Percentiles rank a stretch among this genome's conserved stretches.
These are phyloP conservation scores for Diorhabda carinulata DNA, from an alignment of 1,140 invertebrate species.

Conservation along the genomic window DNA sequence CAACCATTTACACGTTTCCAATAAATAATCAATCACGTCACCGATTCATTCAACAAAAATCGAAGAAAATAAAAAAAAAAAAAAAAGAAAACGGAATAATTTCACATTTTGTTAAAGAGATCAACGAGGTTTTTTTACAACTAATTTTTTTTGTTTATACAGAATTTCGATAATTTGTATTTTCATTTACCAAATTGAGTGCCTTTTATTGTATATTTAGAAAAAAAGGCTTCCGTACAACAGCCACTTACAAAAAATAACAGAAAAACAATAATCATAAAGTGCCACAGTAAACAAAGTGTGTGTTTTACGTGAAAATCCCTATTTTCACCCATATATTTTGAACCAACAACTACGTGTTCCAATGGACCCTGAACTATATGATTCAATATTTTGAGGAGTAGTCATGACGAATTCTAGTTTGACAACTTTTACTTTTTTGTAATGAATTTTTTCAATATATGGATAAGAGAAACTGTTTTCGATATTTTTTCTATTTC, in stretches of 20 bases:
- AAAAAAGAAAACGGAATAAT: not conserved
- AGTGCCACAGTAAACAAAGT: not conserved
- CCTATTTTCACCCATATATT: no score
- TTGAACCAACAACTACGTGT: no score
- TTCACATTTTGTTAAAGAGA: not conserved
- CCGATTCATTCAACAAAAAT: no score
- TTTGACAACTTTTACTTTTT: no score
- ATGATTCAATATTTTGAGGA: no score
- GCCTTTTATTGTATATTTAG: not conserved
- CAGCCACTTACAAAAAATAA: not conserved
- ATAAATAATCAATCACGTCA: not conserved
- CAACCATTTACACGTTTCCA: no score
- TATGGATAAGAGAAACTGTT: no score
- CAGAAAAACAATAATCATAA: not conserved
- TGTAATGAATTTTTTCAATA: no score
- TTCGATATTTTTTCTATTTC: no score
- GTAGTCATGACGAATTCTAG: no score
- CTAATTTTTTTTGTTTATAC: not conserved
- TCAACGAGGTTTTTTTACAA: not conserved
- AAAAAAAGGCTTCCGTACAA: not conserved
- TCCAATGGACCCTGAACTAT: no score
- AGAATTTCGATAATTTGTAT: constrained; percentile 1
- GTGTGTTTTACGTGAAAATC: not conserved
- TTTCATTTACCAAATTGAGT: not conserved
- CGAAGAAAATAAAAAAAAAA: no score